These are phyloP conservation scores for Spea multiplicata DNA, from an alignment of 2,113 vertebrate species.

Conservation along the genomic window DNA sequence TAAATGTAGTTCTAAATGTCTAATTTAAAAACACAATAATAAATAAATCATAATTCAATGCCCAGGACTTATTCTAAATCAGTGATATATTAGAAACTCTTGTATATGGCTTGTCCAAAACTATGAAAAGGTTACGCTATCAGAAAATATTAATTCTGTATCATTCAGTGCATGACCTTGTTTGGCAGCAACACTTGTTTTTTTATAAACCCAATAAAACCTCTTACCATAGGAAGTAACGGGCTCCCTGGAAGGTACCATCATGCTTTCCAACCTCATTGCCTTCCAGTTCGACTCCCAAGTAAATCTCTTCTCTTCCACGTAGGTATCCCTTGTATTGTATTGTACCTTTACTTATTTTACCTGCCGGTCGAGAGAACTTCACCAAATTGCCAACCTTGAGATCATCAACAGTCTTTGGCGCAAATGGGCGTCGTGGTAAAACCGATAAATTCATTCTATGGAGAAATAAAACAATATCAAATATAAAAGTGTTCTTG, in stretches of 20 bases:
- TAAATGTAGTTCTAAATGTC: too few relatives aligned
- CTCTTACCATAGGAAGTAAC: conserved; percentile 18
- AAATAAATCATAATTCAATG: too few relatives aligned
- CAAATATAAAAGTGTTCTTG: background rate
- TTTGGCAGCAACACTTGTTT: background rate
- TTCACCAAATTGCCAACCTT: conserved; percentile 43
- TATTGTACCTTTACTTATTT: conserved; percentile 41
- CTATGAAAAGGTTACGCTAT: too few relatives aligned
- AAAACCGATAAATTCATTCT: background rate
- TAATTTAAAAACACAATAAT: too few relatives aligned
- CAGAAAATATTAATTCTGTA: too few relatives aligned
- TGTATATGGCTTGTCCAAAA: too few relatives aligned
- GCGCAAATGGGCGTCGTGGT: conserved; percentile 20
- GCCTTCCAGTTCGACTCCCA: conserved; percentile 42
- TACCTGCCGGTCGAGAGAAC: conserved; percentile 23
- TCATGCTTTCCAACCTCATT: conserved; percentile 18
- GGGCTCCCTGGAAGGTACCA: conserved; percentile 35
- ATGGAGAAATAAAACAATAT: background rate
- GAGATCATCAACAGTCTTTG: conserved; percentile 31
- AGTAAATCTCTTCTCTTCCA: conserved; percentile 29
- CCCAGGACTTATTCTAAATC: too few relatives aligned
- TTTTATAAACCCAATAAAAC: too few relatives aligned
- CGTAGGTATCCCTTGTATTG: conserved; percentile 26
- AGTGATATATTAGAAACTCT: too few relatives aligned
- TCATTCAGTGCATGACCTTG: too few relatives aligned